Base-by-base conservation (phyloP, 2,797 vertebrate species). In the Enteromius trimaculatus region DNA sequence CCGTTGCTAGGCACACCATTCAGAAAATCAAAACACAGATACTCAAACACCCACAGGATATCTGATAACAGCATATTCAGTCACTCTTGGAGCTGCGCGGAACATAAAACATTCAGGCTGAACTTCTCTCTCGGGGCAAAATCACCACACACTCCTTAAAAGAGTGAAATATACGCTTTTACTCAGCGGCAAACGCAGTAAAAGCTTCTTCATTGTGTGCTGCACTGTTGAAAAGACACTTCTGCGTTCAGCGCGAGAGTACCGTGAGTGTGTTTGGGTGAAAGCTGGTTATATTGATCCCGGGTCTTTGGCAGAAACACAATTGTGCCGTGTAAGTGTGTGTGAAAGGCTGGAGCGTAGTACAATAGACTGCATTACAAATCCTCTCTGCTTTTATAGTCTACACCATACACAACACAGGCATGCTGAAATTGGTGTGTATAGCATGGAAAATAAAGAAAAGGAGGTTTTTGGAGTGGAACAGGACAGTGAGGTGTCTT, bases 301-400 rank as follows among this genome's bases (percentile, higher is more conserved):
- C 58, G 31, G 79, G 84, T 70, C 88, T 78, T 89, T 86, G 84
- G 82, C 79, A 79, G 88, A 90, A 90, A 88, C 86, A 89, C 91
- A 87, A 89, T 91, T 89, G 88, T 89, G 51, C 82, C 47, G 53
- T 79, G 72, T 88, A 87, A 92, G 81, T 77, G 62, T 77, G 81
- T 78, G 75, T 78, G 75, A 62, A 78, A 70, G 65, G 51, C 51
- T 83, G 53, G 53, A 31, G 88, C 72, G 81, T 87, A 77, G 66
- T 77, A 83, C 85, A 92, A 93, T 90, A 92, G 79, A 89, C 84
- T 60, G 78, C 86, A 89, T 87, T 4, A 62, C 86, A 91, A 93
- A 91, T 90, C 87, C 89, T 83, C 84, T 90, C 77, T 78, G 10
- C n/a, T 65, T 66, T n/a, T 26, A 51, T 37, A 77, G 81, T 83